A percentile compares a stretch with the other conserved stretches of the same genome.
phyloP scores from a whole-genome alignment of 2,113 vertebrate species.

The Ceratotherium simum region DNA sequence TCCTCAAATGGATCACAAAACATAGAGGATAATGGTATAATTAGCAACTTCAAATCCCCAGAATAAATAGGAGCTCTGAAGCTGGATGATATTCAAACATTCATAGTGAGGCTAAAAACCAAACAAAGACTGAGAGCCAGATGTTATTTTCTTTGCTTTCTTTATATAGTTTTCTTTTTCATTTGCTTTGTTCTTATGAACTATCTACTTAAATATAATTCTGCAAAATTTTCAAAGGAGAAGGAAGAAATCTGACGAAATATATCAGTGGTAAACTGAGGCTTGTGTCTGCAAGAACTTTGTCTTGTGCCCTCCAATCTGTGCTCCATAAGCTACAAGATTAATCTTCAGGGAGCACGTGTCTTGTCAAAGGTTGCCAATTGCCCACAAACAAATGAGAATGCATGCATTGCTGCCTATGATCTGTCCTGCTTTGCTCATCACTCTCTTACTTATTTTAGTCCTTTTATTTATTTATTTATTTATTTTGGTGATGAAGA shows the following conservation, averaged over 20 bases:
- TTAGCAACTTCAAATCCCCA: neutral
- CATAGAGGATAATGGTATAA: neutral
- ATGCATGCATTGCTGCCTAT: accelerated
- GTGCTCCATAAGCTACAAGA: neutral
- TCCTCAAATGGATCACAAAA: neutral
- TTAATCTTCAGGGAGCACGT: neutral
- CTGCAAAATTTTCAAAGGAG: neutral
- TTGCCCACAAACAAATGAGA: neutral
- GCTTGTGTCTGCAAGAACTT: accelerated
- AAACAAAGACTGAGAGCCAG: neutral
- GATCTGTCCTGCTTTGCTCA: neutral
- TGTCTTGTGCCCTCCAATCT: neutral
- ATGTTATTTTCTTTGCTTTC: neutral
- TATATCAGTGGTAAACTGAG: neutral
- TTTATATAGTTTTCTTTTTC: neutral
- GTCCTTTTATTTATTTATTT: too few species aligned
- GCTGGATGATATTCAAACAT: neutral
- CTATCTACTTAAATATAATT: neutral
- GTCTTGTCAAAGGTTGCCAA: neutral
- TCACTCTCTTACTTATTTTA: neutral
- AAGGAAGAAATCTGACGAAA: neutral
- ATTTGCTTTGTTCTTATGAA: neutral
- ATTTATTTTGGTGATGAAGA: too few species aligned
- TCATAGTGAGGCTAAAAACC: neutral
- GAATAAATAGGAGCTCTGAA: neutral